Evolutionary conservation across 53 echinoderm and acorn worm genomes (phyloP).

Genomic region (Patiria pectinifera): DNA sequence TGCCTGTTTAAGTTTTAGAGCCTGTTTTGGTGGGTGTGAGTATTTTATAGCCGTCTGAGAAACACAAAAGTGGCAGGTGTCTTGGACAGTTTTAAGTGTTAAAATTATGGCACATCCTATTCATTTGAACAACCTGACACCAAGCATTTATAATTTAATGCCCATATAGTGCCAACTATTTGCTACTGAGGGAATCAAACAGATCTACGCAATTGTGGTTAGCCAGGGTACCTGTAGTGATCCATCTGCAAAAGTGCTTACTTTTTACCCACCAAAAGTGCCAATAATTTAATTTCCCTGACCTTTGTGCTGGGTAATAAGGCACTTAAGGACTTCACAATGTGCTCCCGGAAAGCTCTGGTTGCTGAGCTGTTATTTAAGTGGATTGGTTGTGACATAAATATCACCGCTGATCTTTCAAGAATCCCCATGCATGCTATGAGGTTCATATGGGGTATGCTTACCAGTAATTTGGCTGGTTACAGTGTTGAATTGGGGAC

Average conservation of each 20-base stretch:
- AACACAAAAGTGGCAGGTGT: constrained; percentile 6
- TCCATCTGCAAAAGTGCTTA: constrained; percentile 52
- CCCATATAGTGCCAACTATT: neutral
- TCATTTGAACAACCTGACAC: neutral
- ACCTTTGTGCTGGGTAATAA: constrained; percentile 39
- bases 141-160: constrained; percentile 16
- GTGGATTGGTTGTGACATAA: constrained; percentile 46
- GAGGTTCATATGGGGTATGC: neutral
- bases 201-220: neutral
- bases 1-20: neutral
- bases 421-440: neutral
- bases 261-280: constrained; percentile 32
- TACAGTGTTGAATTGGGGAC: neutral
- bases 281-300: constrained; percentile 42
- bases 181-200: neutral
- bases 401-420: constrained; percentile 28
- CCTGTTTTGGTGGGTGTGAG: neutral
- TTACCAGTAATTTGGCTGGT: neutral
- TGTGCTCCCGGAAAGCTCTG: neutral
- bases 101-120: neutral
- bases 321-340: constrained; percentile 15
- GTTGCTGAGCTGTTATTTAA: constrained; percentile 27
- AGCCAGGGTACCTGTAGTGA: neutral
- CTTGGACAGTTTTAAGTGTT: neutral
- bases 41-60: neutral